phyloP scores from a whole-genome alignment of 2,113 vertebrate species.

The Macheiramphus alcinus region DNA sequence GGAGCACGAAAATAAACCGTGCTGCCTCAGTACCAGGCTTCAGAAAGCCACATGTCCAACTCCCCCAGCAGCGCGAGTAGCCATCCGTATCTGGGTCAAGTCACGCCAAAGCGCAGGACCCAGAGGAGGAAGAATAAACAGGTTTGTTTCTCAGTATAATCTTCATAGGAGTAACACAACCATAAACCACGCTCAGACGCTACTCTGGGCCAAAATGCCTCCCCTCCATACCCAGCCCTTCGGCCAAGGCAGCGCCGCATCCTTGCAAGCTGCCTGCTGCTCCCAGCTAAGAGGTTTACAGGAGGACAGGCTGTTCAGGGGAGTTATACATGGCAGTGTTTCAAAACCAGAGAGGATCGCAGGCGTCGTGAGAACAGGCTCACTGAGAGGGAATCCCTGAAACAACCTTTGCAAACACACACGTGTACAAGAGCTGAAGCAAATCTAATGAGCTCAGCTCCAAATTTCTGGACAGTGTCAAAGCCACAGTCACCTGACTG shows the following conservation, averaged over 20 bases:
- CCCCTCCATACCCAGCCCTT: not conserved
- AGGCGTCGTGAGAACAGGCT: not conserved
- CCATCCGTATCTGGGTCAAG: not conserved
- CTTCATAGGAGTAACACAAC: not conserved
- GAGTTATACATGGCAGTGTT: rapidly evolving
- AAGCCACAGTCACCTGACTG: not conserved
- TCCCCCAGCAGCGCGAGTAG: not conserved
- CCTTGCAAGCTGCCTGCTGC: not conserved
- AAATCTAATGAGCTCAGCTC: not conserved
- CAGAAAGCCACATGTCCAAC: not conserved
- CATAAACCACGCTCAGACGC: rapidly evolving
- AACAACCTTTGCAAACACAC: not conserved
- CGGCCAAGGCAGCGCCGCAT: not conserved
- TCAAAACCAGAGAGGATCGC: not conserved
- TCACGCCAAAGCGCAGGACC: not conserved
- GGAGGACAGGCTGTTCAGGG: not conserved
- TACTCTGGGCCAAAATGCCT: not conserved
- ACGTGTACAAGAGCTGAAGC: not conserved
- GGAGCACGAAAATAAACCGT: not conserved
- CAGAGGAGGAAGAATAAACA: not conserved
- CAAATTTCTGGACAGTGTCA: not conserved
- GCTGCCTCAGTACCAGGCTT: not conserved
- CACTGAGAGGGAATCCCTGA: not conserved
- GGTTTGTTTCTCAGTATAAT: not conserved
- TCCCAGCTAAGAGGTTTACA: not conserved